phyloP scores from a whole-genome alignment of 2,797 vertebrate species.

The Propithecus deckenii region DNA sequence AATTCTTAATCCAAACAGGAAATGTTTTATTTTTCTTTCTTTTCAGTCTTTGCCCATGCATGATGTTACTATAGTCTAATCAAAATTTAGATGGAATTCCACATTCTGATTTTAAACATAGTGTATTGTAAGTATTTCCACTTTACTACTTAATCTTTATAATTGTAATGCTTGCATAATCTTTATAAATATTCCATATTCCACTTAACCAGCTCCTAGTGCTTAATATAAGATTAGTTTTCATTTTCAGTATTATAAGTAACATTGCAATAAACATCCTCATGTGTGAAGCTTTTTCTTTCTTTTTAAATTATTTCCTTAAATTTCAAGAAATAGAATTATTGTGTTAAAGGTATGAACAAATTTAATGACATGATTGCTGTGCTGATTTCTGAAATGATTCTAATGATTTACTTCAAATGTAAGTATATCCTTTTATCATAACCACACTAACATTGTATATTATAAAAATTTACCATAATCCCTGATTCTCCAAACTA shows the following conservation, averaged over 20 bases:
- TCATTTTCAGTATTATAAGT: slow-evolving; percentile 16
- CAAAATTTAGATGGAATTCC: not conserved
- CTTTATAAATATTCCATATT: not conserved
- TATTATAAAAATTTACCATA: not conserved
- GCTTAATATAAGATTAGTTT: not conserved
- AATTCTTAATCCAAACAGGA: not conserved
- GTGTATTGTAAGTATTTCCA: not conserved
- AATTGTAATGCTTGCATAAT: not conserved
- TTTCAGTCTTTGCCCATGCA: not conserved
- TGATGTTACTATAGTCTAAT: not conserved
- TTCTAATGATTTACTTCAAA: not conserved
- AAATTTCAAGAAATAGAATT: not conserved
- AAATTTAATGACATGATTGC: not conserved
- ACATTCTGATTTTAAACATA: not conserved
- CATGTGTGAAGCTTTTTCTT: not conserved
- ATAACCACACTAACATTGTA: not conserved
- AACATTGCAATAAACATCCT: not conserved
- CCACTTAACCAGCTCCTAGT: not conserved
- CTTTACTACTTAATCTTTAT: not conserved
- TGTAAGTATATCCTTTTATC: not conserved
- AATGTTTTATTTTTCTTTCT: not conserved
- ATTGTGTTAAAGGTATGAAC: not conserved
- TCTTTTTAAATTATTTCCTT: not conserved
- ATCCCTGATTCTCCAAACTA: not conserved
- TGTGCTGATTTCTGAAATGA: not conserved